phyloP scores from a whole-genome alignment of 1,140 invertebrate species.

The Aphelenchoides besseyi region DNA sequence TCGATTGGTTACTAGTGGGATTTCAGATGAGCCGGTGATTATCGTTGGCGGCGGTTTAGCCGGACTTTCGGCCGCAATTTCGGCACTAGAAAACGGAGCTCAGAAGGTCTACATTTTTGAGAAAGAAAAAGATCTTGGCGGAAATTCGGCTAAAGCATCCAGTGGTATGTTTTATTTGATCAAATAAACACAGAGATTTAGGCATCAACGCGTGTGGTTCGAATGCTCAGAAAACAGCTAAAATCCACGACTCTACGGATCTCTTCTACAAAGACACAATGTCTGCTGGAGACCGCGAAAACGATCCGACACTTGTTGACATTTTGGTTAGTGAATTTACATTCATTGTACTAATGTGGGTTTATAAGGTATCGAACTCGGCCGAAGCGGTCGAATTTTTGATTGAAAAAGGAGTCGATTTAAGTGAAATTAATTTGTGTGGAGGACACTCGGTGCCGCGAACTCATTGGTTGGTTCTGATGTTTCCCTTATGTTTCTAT shows the following conservation, averaged over 20 bases:
- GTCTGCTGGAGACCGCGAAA: constrained; percentile 61
- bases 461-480: constrained; percentile 57
- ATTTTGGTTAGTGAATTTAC: constrained; percentile 45
- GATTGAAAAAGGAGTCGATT: constrained; percentile 52
- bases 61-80: constrained; percentile 60
- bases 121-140: constrained; percentile 59
- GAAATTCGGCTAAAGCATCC: constrained; percentile 63
- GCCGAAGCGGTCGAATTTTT: constrained; percentile 57
- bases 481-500: constrained; percentile 10
- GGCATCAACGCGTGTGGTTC: constrained; percentile 62
- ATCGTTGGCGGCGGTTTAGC: constrained; percentile 62
- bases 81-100: constrained; percentile 49
- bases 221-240: constrained; percentile 46
- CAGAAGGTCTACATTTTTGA: constrained; percentile 58
- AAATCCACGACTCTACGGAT: constrained; percentile 53
- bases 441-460: constrained; percentile 62
- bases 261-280: constrained; percentile 61
- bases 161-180: constrained; percentile 49
- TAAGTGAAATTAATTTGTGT: constrained; percentile 62
- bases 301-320: constrained; percentile 58
- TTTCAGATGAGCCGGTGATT: constrained; percentile 54
- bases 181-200: constrained; percentile 22
- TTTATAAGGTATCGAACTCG: constrained; percentile 55
- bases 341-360: not conserved
- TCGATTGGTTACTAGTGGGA: too few species aligned